Conservation (phyloP, 2,113 vertebrate genomes). For the Otis tarda region DNA sequence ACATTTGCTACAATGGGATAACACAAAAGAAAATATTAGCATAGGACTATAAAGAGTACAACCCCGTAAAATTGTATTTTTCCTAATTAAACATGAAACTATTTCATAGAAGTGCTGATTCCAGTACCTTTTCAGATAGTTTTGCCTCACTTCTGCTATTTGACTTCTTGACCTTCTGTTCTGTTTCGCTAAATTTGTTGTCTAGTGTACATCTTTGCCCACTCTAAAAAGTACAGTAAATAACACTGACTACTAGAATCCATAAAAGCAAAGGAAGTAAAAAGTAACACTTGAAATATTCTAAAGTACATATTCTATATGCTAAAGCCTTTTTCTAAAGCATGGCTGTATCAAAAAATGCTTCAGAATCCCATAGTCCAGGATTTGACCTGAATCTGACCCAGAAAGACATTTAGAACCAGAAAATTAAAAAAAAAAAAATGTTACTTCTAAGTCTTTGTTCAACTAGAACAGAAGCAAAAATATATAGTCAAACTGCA, state of each 20-base stretch:
- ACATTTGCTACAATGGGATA: conserved; percentile 11
- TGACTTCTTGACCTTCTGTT: background rate
- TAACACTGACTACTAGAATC: background rate
- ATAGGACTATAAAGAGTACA: background rate
- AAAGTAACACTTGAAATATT: background rate
- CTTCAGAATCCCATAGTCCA: background rate
- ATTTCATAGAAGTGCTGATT: background rate
- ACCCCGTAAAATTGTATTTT: background rate
- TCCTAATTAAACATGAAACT: background rate
- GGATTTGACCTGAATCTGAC: background rate
- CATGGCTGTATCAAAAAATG: background rate
- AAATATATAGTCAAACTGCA: background rate
- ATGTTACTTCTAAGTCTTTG: background rate
- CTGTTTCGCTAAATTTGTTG: background rate
- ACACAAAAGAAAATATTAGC: background rate
- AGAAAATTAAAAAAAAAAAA: background rate
- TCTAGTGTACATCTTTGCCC: background rate
- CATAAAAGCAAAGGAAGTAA: background rate
- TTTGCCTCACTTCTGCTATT: conserved; percentile 7
- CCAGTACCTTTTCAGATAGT: conserved; percentile 48
- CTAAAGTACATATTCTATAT: background rate
- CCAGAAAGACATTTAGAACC: background rate
- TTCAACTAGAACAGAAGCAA: background rate
- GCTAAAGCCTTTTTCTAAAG: background rate
- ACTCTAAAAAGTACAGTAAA: background rate